Percentiles rank a stretch among this genome's conserved stretches.
phyloP scores from a whole-genome alignment of 1,140 invertebrate species.

The Helicorthomorpha holstii region DNA sequence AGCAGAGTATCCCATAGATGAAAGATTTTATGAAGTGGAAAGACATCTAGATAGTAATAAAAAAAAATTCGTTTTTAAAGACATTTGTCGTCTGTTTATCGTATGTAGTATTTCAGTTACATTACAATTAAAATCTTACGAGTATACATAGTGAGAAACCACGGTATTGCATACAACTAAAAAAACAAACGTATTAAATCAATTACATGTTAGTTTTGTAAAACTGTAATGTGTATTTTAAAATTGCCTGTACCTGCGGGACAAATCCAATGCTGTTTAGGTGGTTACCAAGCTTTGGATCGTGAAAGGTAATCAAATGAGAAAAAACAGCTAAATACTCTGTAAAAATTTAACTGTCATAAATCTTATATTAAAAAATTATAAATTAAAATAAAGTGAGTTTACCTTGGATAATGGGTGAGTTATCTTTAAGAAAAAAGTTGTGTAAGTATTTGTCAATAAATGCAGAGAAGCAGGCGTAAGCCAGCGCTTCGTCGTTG shows the following conservation, averaged over 20 bases:
- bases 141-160: constrained; percentile 99
- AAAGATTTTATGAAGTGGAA: constrained; percentile 94
- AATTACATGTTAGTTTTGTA: constrained; percentile 1
- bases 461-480: constrained; percentile 81
- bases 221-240: background rate
- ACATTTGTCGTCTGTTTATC: background rate
- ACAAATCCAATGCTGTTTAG: constrained; percentile 85
- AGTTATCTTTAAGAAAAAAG: constrained; percentile 98
- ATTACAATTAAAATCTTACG: constrained; percentile 43
- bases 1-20: constrained; percentile 95
- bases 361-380: too few species aligned
- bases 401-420: constrained; percentile 77
- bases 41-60: constrained; percentile 60
- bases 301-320: constrained; percentile 88
- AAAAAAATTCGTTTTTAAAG: constrained; percentile 2
- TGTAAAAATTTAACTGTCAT: constrained; percentile 18
- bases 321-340: constrained; percentile 96
- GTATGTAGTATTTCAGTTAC: background rate
- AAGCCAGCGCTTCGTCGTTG: constrained; percentile 90
- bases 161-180: constrained; percentile 91
- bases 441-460: constrained; percentile 92
- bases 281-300: constrained; percentile 81
- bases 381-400: too few species aligned
- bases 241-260: constrained; percentile 43
- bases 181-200: constrained; percentile 13